Evolutionary conservation across 2,797 vertebrate genomes (phyloP), one percentile per base, ranked within the genome.

Genomic region (Heterohyrax brucei): DNA sequence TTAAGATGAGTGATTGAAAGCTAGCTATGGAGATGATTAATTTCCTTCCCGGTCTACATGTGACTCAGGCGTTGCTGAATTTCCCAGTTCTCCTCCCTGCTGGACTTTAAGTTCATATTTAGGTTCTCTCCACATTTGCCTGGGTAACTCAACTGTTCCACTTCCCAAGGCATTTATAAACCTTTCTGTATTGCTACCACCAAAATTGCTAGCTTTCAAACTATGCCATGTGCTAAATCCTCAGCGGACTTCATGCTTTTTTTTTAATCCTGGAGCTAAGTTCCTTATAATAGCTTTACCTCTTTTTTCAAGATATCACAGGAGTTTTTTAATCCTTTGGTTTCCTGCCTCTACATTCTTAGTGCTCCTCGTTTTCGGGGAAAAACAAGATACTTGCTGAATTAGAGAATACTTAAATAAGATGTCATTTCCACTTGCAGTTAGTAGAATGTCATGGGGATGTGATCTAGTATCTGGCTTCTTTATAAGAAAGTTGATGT

Each of bases 401-500:
- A 10, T 64, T 44, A 64, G 22, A 90, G 76, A 70, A 75, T 68
- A 70, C 14, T 91, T 64, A 77, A 83, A 78, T 1, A 81, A 68
- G 66, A 73, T 53, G 21, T 46, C 73, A 61, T 82, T 91, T 87
- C 90, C 24, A 66, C 26, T 30, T 77, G 33, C 1, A 80, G 56
- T 44, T 78, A 87, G 28, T 50, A 87, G 48, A 75, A 24, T 14
- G 1, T 81, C 68, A 89, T 59, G 46, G 73, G 61, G 33, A 22
- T 77, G 7, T 78, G 26, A 68, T 33, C 95, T 89, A 78, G 33
- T 13, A 72, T 7, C 28, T 86, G 62, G 53, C 16, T 68, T 70
- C 87, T 83, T 73, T 90, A 79, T 26, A 87, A 89, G 83, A 93
- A 93, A 91, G 10, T 79, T 88, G 72, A 19, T 75, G 46, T 10